Conservation (phyloP, 2,113 vertebrate species). For the Dendropsophus ebraccatus region DNA sequence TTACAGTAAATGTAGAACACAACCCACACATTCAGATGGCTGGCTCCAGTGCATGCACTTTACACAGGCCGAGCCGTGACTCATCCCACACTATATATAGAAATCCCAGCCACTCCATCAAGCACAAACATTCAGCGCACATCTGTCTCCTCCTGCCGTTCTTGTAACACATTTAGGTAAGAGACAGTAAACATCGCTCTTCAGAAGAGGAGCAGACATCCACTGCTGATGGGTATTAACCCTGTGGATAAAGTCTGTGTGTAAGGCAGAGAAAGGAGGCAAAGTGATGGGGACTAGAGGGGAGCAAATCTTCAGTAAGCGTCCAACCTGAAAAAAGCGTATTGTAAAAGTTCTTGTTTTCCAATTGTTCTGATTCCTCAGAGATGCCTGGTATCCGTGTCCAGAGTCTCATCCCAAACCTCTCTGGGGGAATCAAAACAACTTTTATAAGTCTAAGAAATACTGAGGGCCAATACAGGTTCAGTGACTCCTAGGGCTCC, state of each 20-base stretch:
- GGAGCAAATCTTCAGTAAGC: no score
- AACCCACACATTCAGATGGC: neutral
- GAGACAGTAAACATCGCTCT: neutral
- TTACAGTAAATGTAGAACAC: neutral
- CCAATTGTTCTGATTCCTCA: no score
- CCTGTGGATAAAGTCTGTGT: neutral
- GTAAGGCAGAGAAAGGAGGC: neutral
- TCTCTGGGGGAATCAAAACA: no score
- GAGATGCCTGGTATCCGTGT: no score
- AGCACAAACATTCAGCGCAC: neutral
- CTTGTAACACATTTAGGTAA: neutral
- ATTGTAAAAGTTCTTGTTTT: no score
- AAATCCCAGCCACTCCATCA: neutral
- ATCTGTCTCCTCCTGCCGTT: neutral
- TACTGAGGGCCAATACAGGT: no score
- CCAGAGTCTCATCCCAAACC: no score
- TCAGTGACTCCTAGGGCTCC: no score
- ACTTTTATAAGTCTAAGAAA: no score
- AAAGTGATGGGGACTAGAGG: no score
- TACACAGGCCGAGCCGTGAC: slow-evolving; percentile 25
- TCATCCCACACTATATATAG: slow-evolving; percentile 53
- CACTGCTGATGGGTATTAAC: neutral
- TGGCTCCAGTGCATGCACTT: neutral
- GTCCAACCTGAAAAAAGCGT: no score
- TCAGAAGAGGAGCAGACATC: neutral